Conservation (phyloP, 2,888 invertebrate species). For the Pogonocherus hispidulus region DNA sequence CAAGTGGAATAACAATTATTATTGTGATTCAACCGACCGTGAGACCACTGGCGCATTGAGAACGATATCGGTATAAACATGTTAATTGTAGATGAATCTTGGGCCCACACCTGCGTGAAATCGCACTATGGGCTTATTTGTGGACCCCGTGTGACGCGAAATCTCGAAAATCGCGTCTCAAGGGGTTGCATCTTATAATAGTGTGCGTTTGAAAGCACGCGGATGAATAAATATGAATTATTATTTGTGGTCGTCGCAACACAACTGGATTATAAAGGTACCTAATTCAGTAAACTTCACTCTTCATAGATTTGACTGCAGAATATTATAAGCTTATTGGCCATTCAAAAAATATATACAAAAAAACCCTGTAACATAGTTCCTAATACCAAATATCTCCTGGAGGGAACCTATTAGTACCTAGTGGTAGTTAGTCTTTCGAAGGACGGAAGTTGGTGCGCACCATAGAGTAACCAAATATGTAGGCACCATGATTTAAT, state of each 20-base stretch:
- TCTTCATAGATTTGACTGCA: too few species aligned
- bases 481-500: too few species aligned
- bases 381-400: too few species aligned
- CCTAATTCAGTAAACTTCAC: neutral
- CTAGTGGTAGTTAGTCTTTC: too few species aligned
- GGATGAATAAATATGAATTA: neutral
- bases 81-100: conserved; percentile 29
- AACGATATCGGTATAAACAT: conserved; percentile 28
- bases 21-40: conserved; percentile 12
- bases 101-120: conserved; percentile 30
- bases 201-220: neutral
- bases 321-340: too few species aligned
- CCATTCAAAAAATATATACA: too few species aligned
- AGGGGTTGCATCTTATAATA: conserved; percentile 6
- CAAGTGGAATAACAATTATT: conserved; percentile 29
- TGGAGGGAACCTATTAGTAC: too few species aligned
- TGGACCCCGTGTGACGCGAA: neutral
- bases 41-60: conserved; percentile 1
- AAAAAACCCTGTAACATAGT: too few species aligned
- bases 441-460: too few species aligned
- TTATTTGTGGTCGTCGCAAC: neutral
- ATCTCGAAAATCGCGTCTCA: conserved; percentile 7
- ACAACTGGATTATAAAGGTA: too few species aligned
- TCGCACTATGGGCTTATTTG: conserved; percentile 8
- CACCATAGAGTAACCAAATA: too few species aligned